Evolutionary conservation across 2,113 vertebrate genomes (phyloP), one percentile per base, ranked within the genome.

Genomic region (Hydrochoerus hydrochaeris): DNA sequence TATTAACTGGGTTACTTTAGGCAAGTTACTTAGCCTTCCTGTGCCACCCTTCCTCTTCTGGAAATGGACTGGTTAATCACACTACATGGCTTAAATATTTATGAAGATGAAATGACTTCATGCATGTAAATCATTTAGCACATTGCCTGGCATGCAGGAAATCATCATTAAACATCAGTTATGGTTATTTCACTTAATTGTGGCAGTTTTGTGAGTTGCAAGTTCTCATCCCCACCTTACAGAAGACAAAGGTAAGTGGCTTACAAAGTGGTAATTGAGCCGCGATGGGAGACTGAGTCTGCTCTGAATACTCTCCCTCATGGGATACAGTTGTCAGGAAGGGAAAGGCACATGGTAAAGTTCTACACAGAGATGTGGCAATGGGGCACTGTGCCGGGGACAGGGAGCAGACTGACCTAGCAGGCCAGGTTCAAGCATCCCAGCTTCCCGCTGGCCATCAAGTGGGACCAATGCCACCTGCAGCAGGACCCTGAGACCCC

Each of bases 1-100:
- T 73, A 73, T 67, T 87, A 95, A n/a, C 20, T 85, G 63, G 88
- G 44, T 91, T 73, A 91, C 89, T 89, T 95, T 83, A 94, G 71
- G n/a, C 67, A 86, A 91, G 77, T 92, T 90, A 26, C 38, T 91
- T 86, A 88, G 54, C 46, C 11, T 97, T 88, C 94, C 60, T 83
- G 69, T 86, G 78, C 44, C 60, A 94, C 54, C 22, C 85, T 94
- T 94, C 57, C 13, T 91, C 54, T 96, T 84, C 73, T 94, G 89
- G 89, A 94, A 92, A 90, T 38, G 57, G 65, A 49, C 67, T 95
- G 78, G 26, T 81, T 54, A 54, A 60, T 62, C 69, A 84, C 69
- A 95, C 65, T 60, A 52, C 3, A 9, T 84, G 12, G 24, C 30
- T 52, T 67, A 57, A 73, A 60, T 87, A 35, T 63, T 80, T 65